A percentile compares a stretch with the other conserved stretches of the same genome.
phyloP scores from a whole-genome alignment of 2,113 vertebrate genomes.

The Kobus ellipsiprymnus region DNA sequence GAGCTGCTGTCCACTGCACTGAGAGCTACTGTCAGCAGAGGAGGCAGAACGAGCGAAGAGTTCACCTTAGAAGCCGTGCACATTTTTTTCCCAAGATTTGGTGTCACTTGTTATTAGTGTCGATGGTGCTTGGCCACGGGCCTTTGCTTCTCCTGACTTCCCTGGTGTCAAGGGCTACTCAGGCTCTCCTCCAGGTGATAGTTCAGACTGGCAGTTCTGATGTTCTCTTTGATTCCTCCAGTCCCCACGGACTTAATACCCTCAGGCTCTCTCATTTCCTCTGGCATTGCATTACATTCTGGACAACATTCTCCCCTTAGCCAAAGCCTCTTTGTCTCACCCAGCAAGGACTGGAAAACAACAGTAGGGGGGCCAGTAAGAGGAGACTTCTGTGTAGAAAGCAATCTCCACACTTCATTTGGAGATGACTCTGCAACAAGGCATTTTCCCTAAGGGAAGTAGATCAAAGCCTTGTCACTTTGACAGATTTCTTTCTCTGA shows the following conservation, averaged over 20 bases:
- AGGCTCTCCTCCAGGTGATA: not conserved
- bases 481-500: not conserved
- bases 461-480: not conserved
- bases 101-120: constrained; percentile 9
- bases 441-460: not conserved
- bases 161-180: not conserved
- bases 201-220: not conserved
- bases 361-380: not conserved
- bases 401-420: not conserved
- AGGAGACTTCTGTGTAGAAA: not conserved
- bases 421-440: not conserved
- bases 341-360: not conserved
- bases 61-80: not conserved
- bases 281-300: not conserved
- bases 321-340: not conserved
- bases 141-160: not conserved
- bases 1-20: not conserved
- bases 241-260: not conserved
- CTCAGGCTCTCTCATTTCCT: not conserved
- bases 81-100: not conserved
- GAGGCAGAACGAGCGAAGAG: not conserved
- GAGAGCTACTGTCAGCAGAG: not conserved
- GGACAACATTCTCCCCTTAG: not conserved
- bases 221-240: not conserved
- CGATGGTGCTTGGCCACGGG: not conserved